A percentile compares a stretch with the other conserved stretches of the same genome.
Conservation (phyloP, 2,888 invertebrate species). For the Acrobasis repandana region DNA sequence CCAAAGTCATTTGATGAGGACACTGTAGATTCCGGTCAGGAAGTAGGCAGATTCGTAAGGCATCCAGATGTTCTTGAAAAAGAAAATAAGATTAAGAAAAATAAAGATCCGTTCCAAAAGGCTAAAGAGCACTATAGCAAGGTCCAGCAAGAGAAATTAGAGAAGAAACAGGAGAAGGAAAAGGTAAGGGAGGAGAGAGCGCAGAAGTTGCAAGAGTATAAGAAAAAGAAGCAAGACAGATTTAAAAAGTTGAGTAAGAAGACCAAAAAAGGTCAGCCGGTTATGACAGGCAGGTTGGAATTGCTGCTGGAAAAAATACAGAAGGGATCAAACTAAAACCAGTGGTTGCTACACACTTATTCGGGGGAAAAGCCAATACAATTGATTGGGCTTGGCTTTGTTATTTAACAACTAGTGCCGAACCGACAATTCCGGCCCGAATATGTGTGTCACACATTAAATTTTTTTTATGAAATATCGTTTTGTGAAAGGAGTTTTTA, state of each 20-base stretch:
- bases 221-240: constrained; percentile 86
- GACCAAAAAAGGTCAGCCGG: constrained; percentile 92
- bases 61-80: constrained; percentile 70
- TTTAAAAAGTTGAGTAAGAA: constrained; percentile 89
- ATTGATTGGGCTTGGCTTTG: too few relatives aligned
- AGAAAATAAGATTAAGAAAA: constrained; percentile 34
- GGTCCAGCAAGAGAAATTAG: constrained; percentile 80
- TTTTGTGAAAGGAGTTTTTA: too few relatives aligned
- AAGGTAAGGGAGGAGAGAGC: constrained; percentile 82
- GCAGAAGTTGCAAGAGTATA: constrained; percentile 85
- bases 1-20: constrained; percentile 79
- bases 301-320: constrained; percentile 90
- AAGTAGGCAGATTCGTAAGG: constrained; percentile 63
- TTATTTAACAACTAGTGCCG: too few relatives aligned
- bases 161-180: constrained; percentile 71
- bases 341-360: too few relatives aligned
- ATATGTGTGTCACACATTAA: too few relatives aligned
- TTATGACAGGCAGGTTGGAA: constrained; percentile 92
- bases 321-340: constrained; percentile 43
- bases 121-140: constrained; percentile 81
- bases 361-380: too few relatives aligned
- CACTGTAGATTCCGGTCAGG: constrained; percentile 47
- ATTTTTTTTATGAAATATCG: too few relatives aligned
- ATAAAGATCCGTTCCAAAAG: constrained; percentile 70
- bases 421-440: too few relatives aligned